Conservation (phyloP, 1,140 invertebrate species). For the Aradophagus sp. region DNA sequence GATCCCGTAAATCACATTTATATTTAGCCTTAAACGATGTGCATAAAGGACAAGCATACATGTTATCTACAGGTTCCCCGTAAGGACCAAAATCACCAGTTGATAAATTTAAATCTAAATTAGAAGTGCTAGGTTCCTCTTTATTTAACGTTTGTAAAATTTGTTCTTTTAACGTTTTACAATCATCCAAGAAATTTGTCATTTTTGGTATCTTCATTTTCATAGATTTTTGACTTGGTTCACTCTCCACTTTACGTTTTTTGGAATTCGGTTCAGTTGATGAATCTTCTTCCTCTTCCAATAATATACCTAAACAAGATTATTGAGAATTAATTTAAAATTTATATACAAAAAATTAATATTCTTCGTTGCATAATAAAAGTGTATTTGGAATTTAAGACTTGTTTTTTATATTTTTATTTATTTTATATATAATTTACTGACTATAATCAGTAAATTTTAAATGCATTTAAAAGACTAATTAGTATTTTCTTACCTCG, state of each 20-base stretch:
- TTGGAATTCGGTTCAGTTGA: constrained; percentile 39
- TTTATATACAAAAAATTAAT: constrained; percentile 9
- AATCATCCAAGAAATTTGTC: constrained; percentile 48
- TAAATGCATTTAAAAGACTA: no score
- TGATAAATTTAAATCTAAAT: neutral
- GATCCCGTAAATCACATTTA: constrained; percentile 75
- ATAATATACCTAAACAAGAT: constrained; percentile 55
- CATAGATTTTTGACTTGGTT: constrained; percentile 53
- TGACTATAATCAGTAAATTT: no score
- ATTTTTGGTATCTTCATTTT: constrained; percentile 55
- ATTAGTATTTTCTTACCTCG: constrained; percentile 74
- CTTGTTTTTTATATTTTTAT: no score
- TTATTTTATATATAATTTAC: no score
- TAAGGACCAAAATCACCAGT: constrained; percentile 57
- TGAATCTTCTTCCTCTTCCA: constrained; percentile 52
- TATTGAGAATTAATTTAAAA: no score
- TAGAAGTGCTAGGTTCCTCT: constrained; percentile 7
- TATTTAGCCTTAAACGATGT: constrained; percentile 73
- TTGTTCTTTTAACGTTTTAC: constrained; percentile 36
- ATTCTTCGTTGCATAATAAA: no score
- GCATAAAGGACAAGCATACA: constrained; percentile 76
- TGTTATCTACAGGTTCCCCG: constrained; percentile 67
- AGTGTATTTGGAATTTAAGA: no score
- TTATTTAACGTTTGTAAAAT: constrained; percentile 2
- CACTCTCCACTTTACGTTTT: constrained; percentile 63